Base-by-base conservation (phyloP, 2,888 invertebrate genomes). In the Erebia ligea region DNA sequence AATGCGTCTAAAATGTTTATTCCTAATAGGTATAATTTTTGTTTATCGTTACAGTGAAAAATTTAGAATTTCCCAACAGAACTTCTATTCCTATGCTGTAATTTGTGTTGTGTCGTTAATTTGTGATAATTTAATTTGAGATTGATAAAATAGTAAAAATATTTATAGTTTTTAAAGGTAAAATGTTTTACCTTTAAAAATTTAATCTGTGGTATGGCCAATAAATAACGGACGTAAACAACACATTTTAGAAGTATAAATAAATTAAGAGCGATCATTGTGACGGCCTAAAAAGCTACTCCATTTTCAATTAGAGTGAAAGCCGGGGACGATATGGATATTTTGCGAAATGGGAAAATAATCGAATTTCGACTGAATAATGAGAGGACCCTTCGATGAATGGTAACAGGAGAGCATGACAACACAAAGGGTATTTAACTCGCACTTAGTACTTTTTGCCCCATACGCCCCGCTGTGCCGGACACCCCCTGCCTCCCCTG, bases 391-490 rank as follows among this genome's bases (percentile, higher is more conserved):
- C 91, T 79, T 80, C 84, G 87, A 86, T 88, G 88, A 88, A 90
- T 88, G 84, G 87, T 81, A 84, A 82, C 89, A 89, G 86, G 86
- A 86, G 87, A 88, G 86, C 80, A 84, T 81, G 82, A 81, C 84
- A 82, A 86, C 89, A 92, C 92, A 93, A 92, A 92, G 92, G 92
- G 92, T 92, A 92, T 92, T 93, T 93, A 93, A 92, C 88, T 91
- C 86, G 85, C 89, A 91, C 92, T 93, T 93, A 92, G 91, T 90
- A 91, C 90, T 92, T 92, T 92, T 92, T 91, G 89, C 82, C 85
- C 84, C 59, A 75, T 77, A 73, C 84, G 82, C 86, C 88, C 89
- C 84, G 83, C 84, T 79, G 86, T 73, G 84, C 79, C 75, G 80
- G 77, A 78, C 79, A 78, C 70, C 82, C 81, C 79, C 74, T 79